phyloP scores from a whole-genome alignment of 2,888 invertebrate species.

The Vanessa cardui region DNA sequence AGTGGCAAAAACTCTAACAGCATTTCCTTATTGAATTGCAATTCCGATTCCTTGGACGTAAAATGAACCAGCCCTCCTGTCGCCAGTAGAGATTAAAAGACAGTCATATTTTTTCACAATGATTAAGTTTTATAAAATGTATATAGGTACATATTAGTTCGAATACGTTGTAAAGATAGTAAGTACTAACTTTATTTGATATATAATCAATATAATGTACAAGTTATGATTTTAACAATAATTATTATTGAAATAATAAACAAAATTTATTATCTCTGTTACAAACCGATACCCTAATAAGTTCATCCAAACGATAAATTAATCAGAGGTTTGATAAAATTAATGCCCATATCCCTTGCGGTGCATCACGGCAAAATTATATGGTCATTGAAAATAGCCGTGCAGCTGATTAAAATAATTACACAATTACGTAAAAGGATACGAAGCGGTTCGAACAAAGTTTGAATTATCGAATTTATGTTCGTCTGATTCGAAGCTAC shows the following conservation, averaged over 20 bases:
- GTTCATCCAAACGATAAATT: constrained; percentile 28
- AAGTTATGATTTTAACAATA: constrained; percentile 1
- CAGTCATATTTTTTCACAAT: no score
- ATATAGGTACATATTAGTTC: no score
- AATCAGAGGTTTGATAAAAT: constrained; percentile 29
- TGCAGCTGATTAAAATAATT: constrained; percentile 1
- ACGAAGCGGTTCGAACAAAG: constrained; percentile 3
- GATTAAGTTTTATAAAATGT: no score
- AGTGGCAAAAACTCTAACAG: no score
- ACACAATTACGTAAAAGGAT: background rate
- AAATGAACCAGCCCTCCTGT: no score
- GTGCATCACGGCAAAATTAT: constrained; percentile 12
- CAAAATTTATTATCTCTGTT: constrained; percentile 23
- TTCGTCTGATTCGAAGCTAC: background rate
- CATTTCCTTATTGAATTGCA: no score
- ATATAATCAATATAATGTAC: no score
- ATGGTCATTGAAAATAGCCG: constrained; percentile 8
- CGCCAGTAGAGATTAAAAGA: no score
- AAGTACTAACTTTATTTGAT: no score
- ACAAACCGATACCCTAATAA: constrained; percentile 24
- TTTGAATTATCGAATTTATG: constrained; percentile 7
- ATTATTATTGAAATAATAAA: constrained; percentile 10
- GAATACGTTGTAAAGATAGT: no score
- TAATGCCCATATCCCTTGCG: constrained; percentile 21
- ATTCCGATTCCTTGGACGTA: no score